These are phyloP conservation scores for Acleris emargana DNA, from an alignment of 2,888 invertebrate genomes.

Conservation along the genomic window DNA sequence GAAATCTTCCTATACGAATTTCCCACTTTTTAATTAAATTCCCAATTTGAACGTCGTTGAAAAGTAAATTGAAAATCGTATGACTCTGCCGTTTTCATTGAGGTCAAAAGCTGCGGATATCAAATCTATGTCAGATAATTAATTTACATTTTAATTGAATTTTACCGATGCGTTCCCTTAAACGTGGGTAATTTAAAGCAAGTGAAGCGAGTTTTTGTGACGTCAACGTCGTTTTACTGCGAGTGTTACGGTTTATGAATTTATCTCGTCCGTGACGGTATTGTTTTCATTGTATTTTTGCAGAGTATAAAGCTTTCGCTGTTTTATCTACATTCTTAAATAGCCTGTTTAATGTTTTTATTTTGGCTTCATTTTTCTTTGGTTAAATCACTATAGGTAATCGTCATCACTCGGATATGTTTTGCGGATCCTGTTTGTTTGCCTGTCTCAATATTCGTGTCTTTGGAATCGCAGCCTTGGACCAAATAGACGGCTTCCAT, in stretches of 20 bases:
- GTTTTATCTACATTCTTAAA: background rate
- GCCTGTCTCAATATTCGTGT: no score
- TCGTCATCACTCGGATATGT: no score
- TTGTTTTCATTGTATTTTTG: constrained; percentile 4
- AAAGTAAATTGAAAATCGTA: constrained; percentile 37
- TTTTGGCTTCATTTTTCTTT: no score
- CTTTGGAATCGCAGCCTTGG: no score
- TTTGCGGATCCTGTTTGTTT: no score
- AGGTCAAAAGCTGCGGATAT: constrained; percentile 47
- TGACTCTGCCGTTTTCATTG: constrained; percentile 45
- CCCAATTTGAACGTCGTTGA: constrained; percentile 45
- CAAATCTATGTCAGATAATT: constrained; percentile 43
- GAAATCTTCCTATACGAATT: background rate
- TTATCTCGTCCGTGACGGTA: constrained; percentile 1
- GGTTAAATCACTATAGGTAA: no score
- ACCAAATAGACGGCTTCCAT: no score
- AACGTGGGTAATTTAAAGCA: constrained; percentile 7
- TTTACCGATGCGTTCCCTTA: constrained; percentile 35
- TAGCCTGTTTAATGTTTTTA: background rate
- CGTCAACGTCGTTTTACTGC: background rate
- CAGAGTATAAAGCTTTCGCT: background rate
- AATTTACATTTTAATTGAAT: constrained; percentile 68
- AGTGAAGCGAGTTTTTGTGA: background rate
- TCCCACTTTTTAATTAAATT: constrained; percentile 47
- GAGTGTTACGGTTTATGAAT: constrained; percentile 5